These are phyloP conservation scores for Atherinosoma microstoma DNA, from an alignment of 2,797 vertebrate species.

Conservation along the genomic window DNA sequence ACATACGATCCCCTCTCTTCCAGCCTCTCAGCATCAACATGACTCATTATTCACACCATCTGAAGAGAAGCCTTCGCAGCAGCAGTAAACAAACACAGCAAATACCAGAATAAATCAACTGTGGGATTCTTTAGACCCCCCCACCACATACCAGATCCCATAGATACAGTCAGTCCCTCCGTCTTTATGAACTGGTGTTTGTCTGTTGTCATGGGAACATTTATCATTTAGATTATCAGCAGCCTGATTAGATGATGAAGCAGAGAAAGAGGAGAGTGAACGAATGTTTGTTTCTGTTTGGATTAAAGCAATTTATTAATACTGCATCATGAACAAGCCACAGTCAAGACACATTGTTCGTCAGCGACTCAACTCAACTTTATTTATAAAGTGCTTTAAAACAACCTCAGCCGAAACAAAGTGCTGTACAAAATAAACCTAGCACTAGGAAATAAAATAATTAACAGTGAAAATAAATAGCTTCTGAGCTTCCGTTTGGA, in stretches of 20 bases:
- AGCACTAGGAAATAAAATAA: too few species aligned
- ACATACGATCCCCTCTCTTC: conserved; percentile 12
- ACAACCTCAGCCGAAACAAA: too few species aligned
- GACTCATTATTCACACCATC: conserved; percentile 39
- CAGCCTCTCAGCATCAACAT: conserved; percentile 9
- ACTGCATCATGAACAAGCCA: background rate
- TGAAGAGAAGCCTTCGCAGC: conserved; percentile 11
- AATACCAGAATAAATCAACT: conserved; percentile 7
- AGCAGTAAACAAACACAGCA: conserved; percentile 21
- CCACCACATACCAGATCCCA: conserved; percentile 54
- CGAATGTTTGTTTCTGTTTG: background rate
- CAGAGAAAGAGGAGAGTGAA: background rate
- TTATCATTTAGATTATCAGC: conserved; percentile 29
- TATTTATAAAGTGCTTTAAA: too few species aligned
- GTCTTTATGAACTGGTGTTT: conserved; percentile 61
- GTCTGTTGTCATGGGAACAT: conserved; percentile 72
- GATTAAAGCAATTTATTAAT: background rate
- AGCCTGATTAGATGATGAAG: conserved; percentile 21
- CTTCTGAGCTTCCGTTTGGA: too few species aligned
- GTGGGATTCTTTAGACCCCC: conserved; percentile 34
- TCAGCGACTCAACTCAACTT: background rate
- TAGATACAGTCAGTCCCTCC: conserved; percentile 67
- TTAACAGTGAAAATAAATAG: too few species aligned
- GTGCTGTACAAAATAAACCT: too few species aligned
- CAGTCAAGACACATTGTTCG: background rate